A percentile compares a stretch with the other conserved stretches of the same genome.
phyloP scores from a whole-genome alignment of 2,113 vertebrate species.

The Rattus rattus region DNA sequence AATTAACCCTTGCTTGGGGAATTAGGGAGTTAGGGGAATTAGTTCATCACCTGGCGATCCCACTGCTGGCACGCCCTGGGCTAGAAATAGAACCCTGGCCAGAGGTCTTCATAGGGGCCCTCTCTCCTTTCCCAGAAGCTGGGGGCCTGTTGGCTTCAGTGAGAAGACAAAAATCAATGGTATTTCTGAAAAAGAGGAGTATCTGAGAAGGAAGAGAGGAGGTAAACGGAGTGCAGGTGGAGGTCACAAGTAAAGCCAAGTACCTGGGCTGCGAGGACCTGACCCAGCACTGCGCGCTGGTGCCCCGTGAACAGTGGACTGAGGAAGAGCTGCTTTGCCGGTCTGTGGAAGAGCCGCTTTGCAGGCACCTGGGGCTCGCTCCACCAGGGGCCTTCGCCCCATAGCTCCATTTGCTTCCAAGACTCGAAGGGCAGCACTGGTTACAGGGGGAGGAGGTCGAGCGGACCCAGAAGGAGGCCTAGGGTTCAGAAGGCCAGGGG shows the following conservation, averaged over 20 bases:
- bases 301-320: background rate
- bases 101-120: background rate
- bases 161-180: conserved; percentile 7
- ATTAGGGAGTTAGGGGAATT: background rate
- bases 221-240: background rate
- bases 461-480: conserved; percentile 59
- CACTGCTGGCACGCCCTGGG: background rate
- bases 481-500: conserved; percentile 41
- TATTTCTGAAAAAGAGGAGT: background rate
- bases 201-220: background rate
- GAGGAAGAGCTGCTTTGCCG: background rate
- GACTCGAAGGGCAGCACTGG: conserved; percentile 58
- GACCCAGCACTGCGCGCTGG: background rate
- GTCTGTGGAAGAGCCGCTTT: background rate
- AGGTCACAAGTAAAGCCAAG: background rate
- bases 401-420: conserved; percentile 58
- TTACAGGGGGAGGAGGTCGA: conserved; percentile 66
- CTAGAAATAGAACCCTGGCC: conserved; percentile 4
- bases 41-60: conserved; percentile 58
- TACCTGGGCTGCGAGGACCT: conserved; percentile 69
- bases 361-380: background rate
- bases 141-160: conserved; percentile 64
- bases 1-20: background rate
- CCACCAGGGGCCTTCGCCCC: conserved; percentile 27
- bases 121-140: conserved; percentile 45